Conservation (phyloP, 2,888 invertebrate genomes). For the Tortricodes alternella region DNA sequence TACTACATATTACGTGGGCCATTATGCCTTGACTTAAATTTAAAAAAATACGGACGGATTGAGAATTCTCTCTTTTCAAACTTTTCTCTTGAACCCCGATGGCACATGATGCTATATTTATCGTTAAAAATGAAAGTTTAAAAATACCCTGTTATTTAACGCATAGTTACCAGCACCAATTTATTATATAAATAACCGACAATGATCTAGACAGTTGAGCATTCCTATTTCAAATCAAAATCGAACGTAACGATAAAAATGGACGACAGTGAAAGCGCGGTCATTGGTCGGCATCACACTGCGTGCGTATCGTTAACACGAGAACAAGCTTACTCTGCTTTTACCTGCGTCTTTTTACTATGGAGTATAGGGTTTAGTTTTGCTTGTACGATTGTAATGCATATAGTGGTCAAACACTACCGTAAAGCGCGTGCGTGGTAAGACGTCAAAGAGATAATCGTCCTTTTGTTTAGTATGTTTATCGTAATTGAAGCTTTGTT, state of each 20-base stretch:
- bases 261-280: slow-evolving; percentile 79
- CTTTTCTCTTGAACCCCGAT: too few relatives aligned
- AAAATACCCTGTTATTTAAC: neutral
- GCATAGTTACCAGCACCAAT: slow-evolving; percentile 14
- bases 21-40: too few relatives aligned
- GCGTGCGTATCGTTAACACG: slow-evolving; percentile 71
- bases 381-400: slow-evolving; percentile 5
- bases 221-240: slow-evolving; percentile 72
- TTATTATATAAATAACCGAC: slow-evolving; percentile 22
- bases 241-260: slow-evolving; percentile 57
- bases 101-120: too few relatives aligned
- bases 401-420: slow-evolving; percentile 63
- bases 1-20: too few relatives aligned
- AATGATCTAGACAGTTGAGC: slow-evolving; percentile 47
- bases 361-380: slow-evolving; percentile 35
- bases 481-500: slow-evolving; percentile 40
- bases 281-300: slow-evolving; percentile 75
- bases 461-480: slow-evolving; percentile 64
- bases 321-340: slow-evolving; percentile 44
- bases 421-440: slow-evolving; percentile 65
- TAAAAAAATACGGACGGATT: too few relatives aligned
- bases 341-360: slow-evolving; percentile 4
- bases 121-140: neutral
- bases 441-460: slow-evolving; percentile 69
- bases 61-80: too few relatives aligned